phyloP scores from a whole-genome alignment of 2,888 invertebrate species.

The Blastobasis lacticolella region DNA sequence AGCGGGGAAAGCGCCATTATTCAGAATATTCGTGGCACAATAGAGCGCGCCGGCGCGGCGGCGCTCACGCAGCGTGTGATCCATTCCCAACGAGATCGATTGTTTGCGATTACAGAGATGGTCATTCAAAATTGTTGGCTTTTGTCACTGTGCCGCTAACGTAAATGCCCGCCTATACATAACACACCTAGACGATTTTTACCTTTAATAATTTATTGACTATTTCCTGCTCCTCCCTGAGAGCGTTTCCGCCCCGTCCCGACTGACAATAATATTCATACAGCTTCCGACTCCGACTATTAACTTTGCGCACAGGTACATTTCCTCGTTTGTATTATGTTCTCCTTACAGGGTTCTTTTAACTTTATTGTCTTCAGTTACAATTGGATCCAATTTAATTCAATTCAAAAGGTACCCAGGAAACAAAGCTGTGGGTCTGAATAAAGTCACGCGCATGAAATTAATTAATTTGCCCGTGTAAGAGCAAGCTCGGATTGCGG shows the following conservation, averaged over 20 bases:
- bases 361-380: too few relatives aligned
- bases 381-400: too few relatives aligned
- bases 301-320: too few relatives aligned
- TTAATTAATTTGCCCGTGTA: conserved; percentile 11
- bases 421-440: not conserved
- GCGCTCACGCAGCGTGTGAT: conserved; percentile 69
- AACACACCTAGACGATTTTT: conserved; percentile 51
- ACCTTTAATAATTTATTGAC: conserved; percentile 43
- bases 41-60: conserved; percentile 38
- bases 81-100: conserved; percentile 50
- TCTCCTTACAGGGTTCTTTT: too few relatives aligned
- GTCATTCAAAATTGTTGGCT: conserved; percentile 58
- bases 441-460: conserved; percentile 14
- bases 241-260: conserved; percentile 29
- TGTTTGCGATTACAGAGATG: conserved; percentile 55
- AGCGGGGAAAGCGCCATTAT: conserved; percentile 62
- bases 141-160: conserved; percentile 50
- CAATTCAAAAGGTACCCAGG: too few relatives aligned
- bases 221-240: conserved; percentile 49
- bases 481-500: conserved; percentile 6
- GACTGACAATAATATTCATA: too few relatives aligned
- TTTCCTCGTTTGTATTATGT: too few relatives aligned
- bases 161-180: conserved; percentile 31
- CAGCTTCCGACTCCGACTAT: too few relatives aligned
- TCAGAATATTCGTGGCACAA: conserved; percentile 56